These are phyloP conservation scores for Musca vetustissima DNA, from an alignment of 1,140 invertebrate genomes.

Conservation along the genomic window DNA sequence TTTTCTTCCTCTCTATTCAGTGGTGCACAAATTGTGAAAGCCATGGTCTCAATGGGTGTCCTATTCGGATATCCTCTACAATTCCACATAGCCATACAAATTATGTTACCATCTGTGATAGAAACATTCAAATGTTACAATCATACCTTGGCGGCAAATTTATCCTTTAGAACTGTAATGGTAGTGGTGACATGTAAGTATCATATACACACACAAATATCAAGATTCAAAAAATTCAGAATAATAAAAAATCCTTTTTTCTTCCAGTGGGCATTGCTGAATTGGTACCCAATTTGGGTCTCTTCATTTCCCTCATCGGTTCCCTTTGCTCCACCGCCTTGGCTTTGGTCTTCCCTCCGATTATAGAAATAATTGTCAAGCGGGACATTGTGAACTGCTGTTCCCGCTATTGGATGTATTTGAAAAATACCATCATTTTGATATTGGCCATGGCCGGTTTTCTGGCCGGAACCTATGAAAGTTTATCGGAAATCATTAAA, in stretches of 20 bases:
- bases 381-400: conserved; percentile 57
- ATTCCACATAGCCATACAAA: conserved; percentile 77
- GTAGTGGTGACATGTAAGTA: conserved; percentile 75
- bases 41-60: conserved; percentile 74
- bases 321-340: conserved; percentile 84
- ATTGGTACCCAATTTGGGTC: conserved; percentile 77
- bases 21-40: conserved; percentile 61
- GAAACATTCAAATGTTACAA: conserved; percentile 34
- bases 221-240: not conserved
- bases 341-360: conserved; percentile 86
- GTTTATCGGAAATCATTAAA: conserved; percentile 63
- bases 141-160: conserved; percentile 59
- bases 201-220: not conserved
- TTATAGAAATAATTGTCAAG: conserved; percentile 76
- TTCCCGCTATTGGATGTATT: conserved; percentile 49
- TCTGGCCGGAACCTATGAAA: conserved; percentile 73
- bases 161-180: conserved; percentile 64
- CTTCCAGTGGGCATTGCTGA: conserved; percentile 76
- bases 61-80: conserved; percentile 79
- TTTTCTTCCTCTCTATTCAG: conserved; percentile 53
- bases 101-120: conserved; percentile 61
- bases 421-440: conserved; percentile 68
- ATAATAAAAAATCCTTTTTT: not conserved
- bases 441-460: conserved; percentile 70
- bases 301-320: conserved; percentile 89